Evolutionary conservation across 1,140 invertebrate species (phyloP), one percentile per base, ranked within the genome.

Genomic region (Camponotus pennsylvanicus): DNA sequence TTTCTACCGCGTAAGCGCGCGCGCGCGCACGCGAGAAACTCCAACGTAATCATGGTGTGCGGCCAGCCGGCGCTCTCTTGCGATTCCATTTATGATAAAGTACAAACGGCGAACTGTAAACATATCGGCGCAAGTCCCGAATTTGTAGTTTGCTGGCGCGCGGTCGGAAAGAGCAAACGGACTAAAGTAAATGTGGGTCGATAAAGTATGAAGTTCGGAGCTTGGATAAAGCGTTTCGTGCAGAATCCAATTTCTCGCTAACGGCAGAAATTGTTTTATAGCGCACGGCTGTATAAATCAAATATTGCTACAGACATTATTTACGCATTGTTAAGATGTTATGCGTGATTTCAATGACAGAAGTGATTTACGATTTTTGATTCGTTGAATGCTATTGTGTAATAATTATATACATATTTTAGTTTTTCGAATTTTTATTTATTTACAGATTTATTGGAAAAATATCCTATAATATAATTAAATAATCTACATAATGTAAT

Each of bases 41-140:
- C 18, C 18, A 9, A n/a, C 52, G 55, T 82, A 83, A 49, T 18
- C 40, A 9, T 57, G 34, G 42, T 18, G 32, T 37, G n/a, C 32
- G 55, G 18, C 18, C 40, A 83, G 45, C 27, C 79, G 13, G 69
- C 69, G 18, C 9, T 85, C 45, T 85, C 34, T 34, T 49, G 80
- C 49, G 55, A 57, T 86, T 83, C 61, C 59, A 64, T 84, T 67
- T 75, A 75, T 75, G 59, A 86, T 80, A 86, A 86, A 70, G 66
- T 70, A 70, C 42, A 86, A 86, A 86, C 66, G 57, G 78, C 32
- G 55, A 82, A 83, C 57, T 64, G 32, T 52, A 82, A 70, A 82
- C 77, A 83, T 69, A 86, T 69, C 71, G 57, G 66, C n/a, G 73
- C 59, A 70, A 87, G 69, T 85, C 42, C 42, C 15, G 59, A 87